Conservation (phyloP, 2,113 vertebrate species). For the Onychostoma macrolepis region DNA sequence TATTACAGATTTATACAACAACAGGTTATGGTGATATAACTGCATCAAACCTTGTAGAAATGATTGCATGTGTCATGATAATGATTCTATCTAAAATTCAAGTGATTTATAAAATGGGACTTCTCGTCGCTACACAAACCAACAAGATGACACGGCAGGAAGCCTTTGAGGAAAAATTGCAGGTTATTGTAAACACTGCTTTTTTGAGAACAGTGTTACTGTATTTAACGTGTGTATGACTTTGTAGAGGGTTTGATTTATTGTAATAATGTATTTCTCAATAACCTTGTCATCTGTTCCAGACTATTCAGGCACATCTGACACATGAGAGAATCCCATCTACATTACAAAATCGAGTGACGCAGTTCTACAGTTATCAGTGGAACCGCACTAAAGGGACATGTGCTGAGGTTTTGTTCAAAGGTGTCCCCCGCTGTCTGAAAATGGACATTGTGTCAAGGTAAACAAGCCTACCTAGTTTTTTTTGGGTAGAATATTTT, state of each 20-base stretch:
- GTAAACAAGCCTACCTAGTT: constrained; percentile 4
- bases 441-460: constrained; percentile 41
- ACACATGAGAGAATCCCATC: constrained; percentile 26
- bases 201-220: not conserved
- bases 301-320: constrained; percentile 42
- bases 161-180: constrained; percentile 53
- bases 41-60: constrained; percentile 15
- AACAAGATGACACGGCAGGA: constrained; percentile 43
- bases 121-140: constrained; percentile 42
- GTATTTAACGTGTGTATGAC: not conserved
- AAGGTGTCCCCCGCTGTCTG: constrained; percentile 31
- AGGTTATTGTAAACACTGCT: constrained; percentile 26
- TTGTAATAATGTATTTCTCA: not conserved
- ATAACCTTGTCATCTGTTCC: not conserved
- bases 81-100: constrained; percentile 45
- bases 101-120: constrained; percentile 48
- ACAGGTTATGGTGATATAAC: constrained; percentile 52
- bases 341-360: constrained; percentile 34
- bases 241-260: not conserved
- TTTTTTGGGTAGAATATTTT: not conserved
- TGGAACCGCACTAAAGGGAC: constrained; percentile 42
- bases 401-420: constrained; percentile 33
- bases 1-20: constrained; percentile 49
- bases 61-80: constrained; percentile 24
- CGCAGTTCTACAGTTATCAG: constrained; percentile 37